Percentiles rank a stretch among this genome's conserved stretches.
phyloP scores from a whole-genome alignment of 2,113 vertebrate species.

The Zosterops japonicus region DNA sequence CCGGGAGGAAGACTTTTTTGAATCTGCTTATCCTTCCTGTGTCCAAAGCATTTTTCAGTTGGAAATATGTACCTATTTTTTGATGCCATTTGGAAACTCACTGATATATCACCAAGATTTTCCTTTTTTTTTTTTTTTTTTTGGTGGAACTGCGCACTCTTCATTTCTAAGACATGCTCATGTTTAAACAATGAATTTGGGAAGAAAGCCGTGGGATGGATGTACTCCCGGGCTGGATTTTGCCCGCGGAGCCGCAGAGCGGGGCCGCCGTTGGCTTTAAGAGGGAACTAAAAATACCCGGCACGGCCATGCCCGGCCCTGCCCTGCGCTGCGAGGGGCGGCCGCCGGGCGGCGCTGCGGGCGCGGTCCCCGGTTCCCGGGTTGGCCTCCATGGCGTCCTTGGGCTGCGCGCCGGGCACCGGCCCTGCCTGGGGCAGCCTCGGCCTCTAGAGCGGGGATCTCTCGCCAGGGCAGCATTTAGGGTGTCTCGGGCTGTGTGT shows the following conservation, averaged over 20 bases:
- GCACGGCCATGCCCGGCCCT: not conserved
- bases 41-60: not conserved
- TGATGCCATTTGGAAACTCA: not conserved
- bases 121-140: no score
- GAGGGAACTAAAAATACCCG: not conserved
- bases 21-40: not conserved
- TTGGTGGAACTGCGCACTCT: not conserved
- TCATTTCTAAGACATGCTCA: not conserved
- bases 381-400: accelerated
- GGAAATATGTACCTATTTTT: not conserved
- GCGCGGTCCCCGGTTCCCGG: accelerated
- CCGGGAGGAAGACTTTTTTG: not conserved
- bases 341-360: not conserved
- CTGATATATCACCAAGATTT: not conserved
- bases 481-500: no score
- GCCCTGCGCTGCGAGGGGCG: not conserved
- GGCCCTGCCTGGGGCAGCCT: no score
- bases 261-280: not conserved
- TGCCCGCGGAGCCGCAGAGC: not conserved
- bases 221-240: not conserved
- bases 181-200: not conserved
- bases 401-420: not conserved
- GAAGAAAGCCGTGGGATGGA: not conserved
- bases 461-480: no score
- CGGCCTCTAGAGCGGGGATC: no score